Base-by-base conservation (phyloP, 2,797 vertebrate species). In the Gallirallus australis region DNA sequence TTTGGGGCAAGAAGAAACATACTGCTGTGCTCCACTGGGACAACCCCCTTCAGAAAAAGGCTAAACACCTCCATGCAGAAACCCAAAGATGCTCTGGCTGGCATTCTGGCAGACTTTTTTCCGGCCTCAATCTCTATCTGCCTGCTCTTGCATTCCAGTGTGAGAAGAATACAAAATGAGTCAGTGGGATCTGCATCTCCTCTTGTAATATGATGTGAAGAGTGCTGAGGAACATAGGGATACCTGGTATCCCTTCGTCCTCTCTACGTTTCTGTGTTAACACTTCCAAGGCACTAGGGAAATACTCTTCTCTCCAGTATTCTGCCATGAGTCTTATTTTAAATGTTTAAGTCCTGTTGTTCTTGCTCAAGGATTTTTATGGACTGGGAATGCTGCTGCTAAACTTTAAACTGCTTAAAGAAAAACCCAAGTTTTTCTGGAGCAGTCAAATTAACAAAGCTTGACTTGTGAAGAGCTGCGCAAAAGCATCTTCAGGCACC, bases 71-170 rank as follows among this genome's bases (percentile, higher is more conserved):
- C 60, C 60, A 6, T 60, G 69, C 35, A 82, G 91, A 84, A 75
- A 0, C 28, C 31, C 59, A 60, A 31, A 17, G 42, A 86, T 64
- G 70, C 0, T 1, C 82, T 83, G 90, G 37, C 71, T 92, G 94
- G 60, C 56, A n/a, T 80, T 91, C 60, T 77, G 81, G 78, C 81
- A 91, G 85, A 68, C 59, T 33, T 89, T 91, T 69, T 40, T 78
- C 57, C 33, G 61, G 64, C 57, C 57, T 80, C 28, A 64, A 52
- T 73, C 53, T 77, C 68, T 82, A 57, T 89, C 79, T 93, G 89
- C 71, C 33, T 82, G 86, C 78, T 89, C 78, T 70, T 85, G 78
- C 48, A 53, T 77, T 81, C 40, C 75, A 80, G 39, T 37, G 10
- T 73, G 78, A 93, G 56, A 28, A 79, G 68, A 82, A 82, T 57